phyloP scores from a whole-genome alignment of 2,888 invertebrate species.

The Limnephilus rhombicus region DNA sequence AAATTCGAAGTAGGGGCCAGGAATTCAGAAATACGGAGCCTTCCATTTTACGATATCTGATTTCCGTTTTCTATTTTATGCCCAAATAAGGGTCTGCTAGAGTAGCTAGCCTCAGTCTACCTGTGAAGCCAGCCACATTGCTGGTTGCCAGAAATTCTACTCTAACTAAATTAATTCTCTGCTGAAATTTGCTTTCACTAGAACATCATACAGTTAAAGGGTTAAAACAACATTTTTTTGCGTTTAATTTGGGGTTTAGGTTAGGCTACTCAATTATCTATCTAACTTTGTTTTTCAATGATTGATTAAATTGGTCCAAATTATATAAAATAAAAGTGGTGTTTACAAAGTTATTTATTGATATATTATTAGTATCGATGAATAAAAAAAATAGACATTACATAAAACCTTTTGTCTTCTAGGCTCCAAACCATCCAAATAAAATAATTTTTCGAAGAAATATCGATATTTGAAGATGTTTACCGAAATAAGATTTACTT shows the following conservation, averaged over 20 bases:
- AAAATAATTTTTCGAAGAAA: no score
- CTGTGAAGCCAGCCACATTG: neutral
- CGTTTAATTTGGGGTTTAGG: neutral
- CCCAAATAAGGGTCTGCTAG: constrained; percentile 20
- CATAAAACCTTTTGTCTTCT: no score
- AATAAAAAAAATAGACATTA: no score
- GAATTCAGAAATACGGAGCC: constrained; percentile 12
- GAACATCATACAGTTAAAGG: neutral
- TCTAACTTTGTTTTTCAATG: no score
- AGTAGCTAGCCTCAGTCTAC: neutral
- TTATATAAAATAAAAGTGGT: no score
- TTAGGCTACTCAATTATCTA: neutral
- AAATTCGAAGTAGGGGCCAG: constrained; percentile 2
- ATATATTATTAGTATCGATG: no score
- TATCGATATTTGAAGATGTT: no score
- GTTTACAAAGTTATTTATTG: neutral
- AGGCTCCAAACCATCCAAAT: no score
- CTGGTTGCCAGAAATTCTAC: neutral
- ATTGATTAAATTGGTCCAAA: no score
- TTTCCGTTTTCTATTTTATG: constrained; percentile 40
- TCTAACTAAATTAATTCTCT: neutral
- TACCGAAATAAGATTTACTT: no score
- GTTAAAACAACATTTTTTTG: neutral
- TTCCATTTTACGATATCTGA: constrained; percentile 43
- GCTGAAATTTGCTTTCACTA: neutral